Base-by-base conservation (phyloP, 2,888 invertebrate species). In the Idaea dimidiata region DNA sequence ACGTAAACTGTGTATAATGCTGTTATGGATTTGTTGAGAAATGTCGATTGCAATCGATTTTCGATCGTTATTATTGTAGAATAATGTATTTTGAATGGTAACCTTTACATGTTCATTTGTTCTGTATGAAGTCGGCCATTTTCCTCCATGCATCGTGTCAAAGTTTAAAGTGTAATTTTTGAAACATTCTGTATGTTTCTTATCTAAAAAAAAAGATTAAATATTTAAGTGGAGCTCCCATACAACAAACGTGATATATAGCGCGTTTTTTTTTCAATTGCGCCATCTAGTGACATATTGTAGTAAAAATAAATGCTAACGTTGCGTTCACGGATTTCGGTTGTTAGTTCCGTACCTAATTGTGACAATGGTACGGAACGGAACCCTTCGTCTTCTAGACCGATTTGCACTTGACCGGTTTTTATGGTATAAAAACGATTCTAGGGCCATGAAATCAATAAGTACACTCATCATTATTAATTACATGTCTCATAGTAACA, bases 1-100 rank as follows among this genome's bases (percentile, higher is more conserved):
- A 43, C 43, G 43, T 43, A 43, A 43, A 43, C 43, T 43, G 43
- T 43, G 10, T 43, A 43, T 43, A 43, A 43, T 43, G 43, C 14
- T 43, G 43, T 43, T 43, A 43, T 43, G 43, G 43, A 43, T 43
- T 43, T 43, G 43, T 43, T 43, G 43, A 43, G 43, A 43, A 43
- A 43, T 43, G 43, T 43, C 43, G 43, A 43, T 43, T 43, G 43
- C 43, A 43, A 8, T 24, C 24, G 24, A 24, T 24, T 24, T 10
- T 43, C 10, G 43, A 43, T 8, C 10, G 43, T 43, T 43, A 10
- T 43, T 8, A 10, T 43, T 0, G 14, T 32, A 32, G 32, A 8
- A 3, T 43, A 43, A 43, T 43, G 43, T 43, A 2, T 43, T 1
- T 24, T 24, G 24, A 24, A 24, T 24, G 24, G 24, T 43, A 43